phyloP scores from a whole-genome alignment of 2,888 invertebrate genomes.

The Limenitis arthemis region DNA sequence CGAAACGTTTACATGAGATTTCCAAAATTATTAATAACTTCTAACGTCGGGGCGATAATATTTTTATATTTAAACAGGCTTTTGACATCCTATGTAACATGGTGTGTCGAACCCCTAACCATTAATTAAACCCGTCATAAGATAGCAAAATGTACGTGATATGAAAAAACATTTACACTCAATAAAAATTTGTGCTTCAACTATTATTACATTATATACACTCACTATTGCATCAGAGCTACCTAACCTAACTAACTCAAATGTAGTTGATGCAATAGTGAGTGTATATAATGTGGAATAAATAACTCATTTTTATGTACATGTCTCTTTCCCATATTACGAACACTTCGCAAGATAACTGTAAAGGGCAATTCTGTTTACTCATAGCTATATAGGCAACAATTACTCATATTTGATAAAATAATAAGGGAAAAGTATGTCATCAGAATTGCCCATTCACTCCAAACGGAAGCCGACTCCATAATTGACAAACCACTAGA shows the following conservation, averaged over 20 bases:
- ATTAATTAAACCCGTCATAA: constrained; percentile 6
- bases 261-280: too few relatives aligned
- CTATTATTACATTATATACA: constrained; percentile 15
- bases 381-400: background rate
- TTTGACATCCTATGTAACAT: background rate
- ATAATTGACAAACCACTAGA: constrained; percentile 65
- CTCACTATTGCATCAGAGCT: constrained; percentile 11
- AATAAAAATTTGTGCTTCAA: constrained; percentile 23
- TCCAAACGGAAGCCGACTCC: constrained; percentile 32
- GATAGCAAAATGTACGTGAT: constrained; percentile 24
- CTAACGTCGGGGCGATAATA: too few relatives aligned
- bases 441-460: constrained; percentile 29
- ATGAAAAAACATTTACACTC: constrained; percentile 20
- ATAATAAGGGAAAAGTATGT: background rate
- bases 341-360: constrained; percentile 19
- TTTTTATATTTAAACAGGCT: background rate
- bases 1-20: too few relatives aligned
- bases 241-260: constrained; percentile 12
- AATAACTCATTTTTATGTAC: constrained; percentile 13
- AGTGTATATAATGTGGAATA: background rate
- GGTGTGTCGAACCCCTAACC: constrained; percentile 15
- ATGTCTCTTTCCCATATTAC: constrained; percentile 22
- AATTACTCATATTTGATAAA: background rate
- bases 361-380: constrained; percentile 11
- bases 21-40: too few relatives aligned